A percentile compares a stretch with the other conserved stretches of the same genome.
These are phyloP conservation scores for Camelus dromedarius DNA, from an alignment of 2,113 vertebrate species.

Conservation along the genomic window DNA sequence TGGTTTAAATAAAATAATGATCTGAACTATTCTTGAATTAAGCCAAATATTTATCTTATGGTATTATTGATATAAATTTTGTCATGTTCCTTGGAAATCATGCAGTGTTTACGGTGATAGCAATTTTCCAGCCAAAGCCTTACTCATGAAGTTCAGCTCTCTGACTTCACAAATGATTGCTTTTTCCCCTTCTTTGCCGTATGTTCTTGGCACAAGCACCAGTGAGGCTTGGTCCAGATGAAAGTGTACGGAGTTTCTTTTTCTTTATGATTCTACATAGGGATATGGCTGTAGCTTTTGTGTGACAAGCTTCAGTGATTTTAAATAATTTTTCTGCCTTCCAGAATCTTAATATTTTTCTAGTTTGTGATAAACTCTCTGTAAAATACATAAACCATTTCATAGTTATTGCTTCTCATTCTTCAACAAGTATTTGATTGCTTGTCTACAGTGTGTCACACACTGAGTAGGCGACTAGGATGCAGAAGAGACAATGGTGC, in stretches of 20 bases:
- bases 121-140: constrained; percentile 73
- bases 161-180: neutral
- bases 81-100: constrained; percentile 83
- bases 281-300: neutral
- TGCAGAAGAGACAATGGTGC: neutral
- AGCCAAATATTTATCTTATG: constrained; percentile 80
- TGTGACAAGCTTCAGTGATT: neutral
- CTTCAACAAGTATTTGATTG: neutral
- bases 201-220: neutral
- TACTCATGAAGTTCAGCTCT: constrained; percentile 73
- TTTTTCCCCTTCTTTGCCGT: neutral
- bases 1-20: constrained; percentile 86
- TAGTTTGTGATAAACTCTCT: neutral
- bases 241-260: neutral
- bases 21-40: constrained; percentile 83
- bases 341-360: neutral
- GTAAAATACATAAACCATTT: neutral
- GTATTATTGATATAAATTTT: constrained; percentile 85
- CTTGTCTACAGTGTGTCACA: neutral
- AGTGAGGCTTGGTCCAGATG: neutral
- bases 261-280: neutral
- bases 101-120: constrained; percentile 70
- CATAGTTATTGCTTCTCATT: neutral
- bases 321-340: neutral
- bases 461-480: neutral